Evolutionary conservation across 2,888 invertebrate species (phyloP).

Genomic region (Ceraclea dissimilis): DNA sequence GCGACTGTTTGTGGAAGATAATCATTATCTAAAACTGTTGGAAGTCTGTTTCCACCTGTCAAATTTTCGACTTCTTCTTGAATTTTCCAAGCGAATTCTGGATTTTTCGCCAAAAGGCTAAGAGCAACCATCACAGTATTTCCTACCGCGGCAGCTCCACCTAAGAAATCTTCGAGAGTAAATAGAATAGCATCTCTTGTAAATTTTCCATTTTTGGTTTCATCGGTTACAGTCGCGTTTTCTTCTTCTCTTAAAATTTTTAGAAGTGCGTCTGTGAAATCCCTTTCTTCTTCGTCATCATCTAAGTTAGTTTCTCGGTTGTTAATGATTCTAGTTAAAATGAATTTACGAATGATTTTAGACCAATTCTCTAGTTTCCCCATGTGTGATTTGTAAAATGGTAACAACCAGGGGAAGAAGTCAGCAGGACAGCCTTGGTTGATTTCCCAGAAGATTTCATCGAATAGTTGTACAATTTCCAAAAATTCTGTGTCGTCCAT

Average conservation of each 20-base stretch:
- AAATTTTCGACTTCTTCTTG: conserved; percentile 60
- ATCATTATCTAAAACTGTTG: conserved; percentile 58
- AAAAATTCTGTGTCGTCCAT: conserved; percentile 62
- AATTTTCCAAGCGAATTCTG: conserved; percentile 56
- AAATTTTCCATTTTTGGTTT: conserved; percentile 49
- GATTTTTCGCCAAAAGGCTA: conserved; percentile 59
- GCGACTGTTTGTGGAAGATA: conserved; percentile 75
- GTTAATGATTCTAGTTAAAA: conserved; percentile 62
- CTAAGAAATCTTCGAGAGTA: conserved; percentile 80
- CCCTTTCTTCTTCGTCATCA: conserved; percentile 54
- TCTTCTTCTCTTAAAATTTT: conserved; percentile 53
- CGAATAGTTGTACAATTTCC: conserved; percentile 63
- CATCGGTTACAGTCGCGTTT: neutral
- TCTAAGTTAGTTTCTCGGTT: conserved; percentile 50
- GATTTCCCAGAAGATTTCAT: conserved; percentile 87
- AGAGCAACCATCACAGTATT: conserved; percentile 74
- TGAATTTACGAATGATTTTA: conserved; percentile 62
- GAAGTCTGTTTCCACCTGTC: conserved; percentile 48
- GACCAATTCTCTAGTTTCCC: conserved; percentile 63
- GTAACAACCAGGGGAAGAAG: conserved; percentile 74
- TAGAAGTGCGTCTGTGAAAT: conserved; percentile 74
- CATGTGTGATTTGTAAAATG: conserved; percentile 64
- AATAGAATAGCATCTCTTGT: conserved; percentile 72
- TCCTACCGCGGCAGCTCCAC: conserved; percentile 82
- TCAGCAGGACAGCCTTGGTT: conserved; percentile 84